A percentile compares a stretch with the other conserved stretches of the same genome.
These are phyloP conservation scores for Xiphophorus birchmanni DNA, from an alignment of 2,797 vertebrate species.

Conservation along the genomic window DNA sequence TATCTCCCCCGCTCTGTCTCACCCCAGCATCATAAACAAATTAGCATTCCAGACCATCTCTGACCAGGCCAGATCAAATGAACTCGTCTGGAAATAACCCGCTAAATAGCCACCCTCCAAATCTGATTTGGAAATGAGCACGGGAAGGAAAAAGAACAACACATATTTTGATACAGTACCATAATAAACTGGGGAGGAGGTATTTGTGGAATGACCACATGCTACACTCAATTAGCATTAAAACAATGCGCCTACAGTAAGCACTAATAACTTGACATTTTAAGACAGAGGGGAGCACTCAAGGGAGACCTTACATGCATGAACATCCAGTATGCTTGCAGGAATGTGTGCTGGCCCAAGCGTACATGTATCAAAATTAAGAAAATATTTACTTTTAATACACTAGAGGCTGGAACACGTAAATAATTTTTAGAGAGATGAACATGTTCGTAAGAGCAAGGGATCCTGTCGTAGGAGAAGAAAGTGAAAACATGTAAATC, in stretches of 20 bases:
- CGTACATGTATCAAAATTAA: conserved; percentile 18
- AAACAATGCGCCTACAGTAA: conserved; percentile 74
- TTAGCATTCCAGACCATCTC: conserved; percentile 46
- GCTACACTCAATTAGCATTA: conserved; percentile 72
- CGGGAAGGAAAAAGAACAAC: conserved; percentile 15
- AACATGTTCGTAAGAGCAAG: conserved; percentile 40
- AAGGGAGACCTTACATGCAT: conserved; percentile 8
- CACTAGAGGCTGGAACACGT: conserved; percentile 16
- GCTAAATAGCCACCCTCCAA: conserved; percentile 46
- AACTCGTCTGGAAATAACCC: conserved; percentile 37
- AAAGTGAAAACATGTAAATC: conserved; percentile 56
- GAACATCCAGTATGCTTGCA: conserved; percentile 11
- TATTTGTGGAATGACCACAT: conserved; percentile 69
- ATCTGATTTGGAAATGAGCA: conserved; percentile 62
- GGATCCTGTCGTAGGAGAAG: conserved; percentile 44
- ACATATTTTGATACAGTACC: conserved; percentile 52
- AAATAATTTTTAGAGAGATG: neutral
- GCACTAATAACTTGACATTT: conserved; percentile 42
- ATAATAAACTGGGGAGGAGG: conserved; percentile 52
- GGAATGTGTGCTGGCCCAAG: conserved; percentile 13
- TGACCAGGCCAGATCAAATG: conserved; percentile 30
- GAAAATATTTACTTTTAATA: conserved; percentile 13
- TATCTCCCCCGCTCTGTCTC: conserved; percentile 27
- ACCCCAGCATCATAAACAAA: conserved; percentile 40
- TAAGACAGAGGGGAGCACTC: conserved; percentile 18